Base-by-base conservation (phyloP, 2,113 vertebrate species). In the Percopsis transmontana region DNA sequence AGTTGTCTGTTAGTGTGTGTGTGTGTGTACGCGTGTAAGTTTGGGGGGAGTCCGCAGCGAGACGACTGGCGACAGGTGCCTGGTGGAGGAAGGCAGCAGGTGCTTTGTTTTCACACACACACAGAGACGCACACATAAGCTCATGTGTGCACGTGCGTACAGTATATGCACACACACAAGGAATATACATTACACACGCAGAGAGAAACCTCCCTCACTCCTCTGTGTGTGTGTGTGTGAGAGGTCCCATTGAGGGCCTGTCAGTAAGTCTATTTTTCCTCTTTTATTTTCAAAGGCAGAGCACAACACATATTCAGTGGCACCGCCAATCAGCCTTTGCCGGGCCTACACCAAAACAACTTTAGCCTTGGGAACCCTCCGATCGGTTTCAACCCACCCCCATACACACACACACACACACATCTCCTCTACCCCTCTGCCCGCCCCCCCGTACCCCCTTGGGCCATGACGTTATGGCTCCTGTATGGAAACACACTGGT, bases 41-140 rank as follows among this genome's bases (percentile, higher is more conserved):
- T n/a, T 20, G 51, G 19, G 23, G 21, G 51, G 84, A 68, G 74
- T 77, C 75, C 52, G 72, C 44, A 41, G 61, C 1, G 60, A 88
- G 86, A 90, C 75, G 77, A 33, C 75, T 66, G 56, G 80, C 79
- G 83, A 92, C 90, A 91, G 88, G 88, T 91, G 89, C 86, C 90
- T 91, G 84, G 88, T 90, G 85, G 63, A 76, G 72, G 72, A 74
- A 73, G 14, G 15, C 74, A 90, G 86, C 89, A 90, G 87, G 85
- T 92, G 88, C 74, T 79, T 87, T 62, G 1, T 18, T 4, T n/a
- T 13, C 68, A 65, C 23, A 41, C 70, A 24, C 41, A 62, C 66
- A 56, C 58, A 51, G 20, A 64, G 51, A 48, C 55, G 59, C 61
- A 71, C 68, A 40, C 16, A 42, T 47, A 70, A 56, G 52, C 50